Conservation (phyloP, 2,113 vertebrate species). For the Grallaria varia region DNA sequence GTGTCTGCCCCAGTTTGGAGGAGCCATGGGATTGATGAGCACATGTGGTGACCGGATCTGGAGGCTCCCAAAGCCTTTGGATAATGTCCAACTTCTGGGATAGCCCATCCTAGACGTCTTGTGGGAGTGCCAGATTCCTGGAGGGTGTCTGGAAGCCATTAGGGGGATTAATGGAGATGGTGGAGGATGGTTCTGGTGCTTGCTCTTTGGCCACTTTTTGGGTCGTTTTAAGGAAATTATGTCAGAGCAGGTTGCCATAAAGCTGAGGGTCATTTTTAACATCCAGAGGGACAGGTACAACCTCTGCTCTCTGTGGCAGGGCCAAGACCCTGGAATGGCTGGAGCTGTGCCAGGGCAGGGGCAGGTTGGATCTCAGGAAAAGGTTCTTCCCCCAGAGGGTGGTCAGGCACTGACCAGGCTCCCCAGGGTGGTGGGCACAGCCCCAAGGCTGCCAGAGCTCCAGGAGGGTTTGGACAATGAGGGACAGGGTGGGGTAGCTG, state of each 20-base stretch:
- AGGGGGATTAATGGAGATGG: no score
- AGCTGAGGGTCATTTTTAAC: not conserved
- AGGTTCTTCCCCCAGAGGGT: not conserved
- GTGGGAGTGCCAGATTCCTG: not conserved
- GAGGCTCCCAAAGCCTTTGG: not conserved
- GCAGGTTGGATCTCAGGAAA: not conserved
- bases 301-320: not conserved
- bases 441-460: not conserved
- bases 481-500: not conserved
- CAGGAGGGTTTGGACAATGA: not conserved
- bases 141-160: not conserved
- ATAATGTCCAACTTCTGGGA: accelerated
- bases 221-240: not conserved
- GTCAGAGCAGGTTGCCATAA: not conserved
- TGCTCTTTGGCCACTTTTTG: not conserved
- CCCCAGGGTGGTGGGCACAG: not conserved
- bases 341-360: not conserved
- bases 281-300: not conserved
- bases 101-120: not conserved
- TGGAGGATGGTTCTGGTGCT: accelerated
- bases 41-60: accelerated
- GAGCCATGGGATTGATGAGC: accelerated
- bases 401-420: not conserved
- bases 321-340: not conserved
- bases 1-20: accelerated